Evolutionary conservation across 1,140 invertebrate genomes (phyloP).

Genomic region (Drosophila tropicalis): DNA sequence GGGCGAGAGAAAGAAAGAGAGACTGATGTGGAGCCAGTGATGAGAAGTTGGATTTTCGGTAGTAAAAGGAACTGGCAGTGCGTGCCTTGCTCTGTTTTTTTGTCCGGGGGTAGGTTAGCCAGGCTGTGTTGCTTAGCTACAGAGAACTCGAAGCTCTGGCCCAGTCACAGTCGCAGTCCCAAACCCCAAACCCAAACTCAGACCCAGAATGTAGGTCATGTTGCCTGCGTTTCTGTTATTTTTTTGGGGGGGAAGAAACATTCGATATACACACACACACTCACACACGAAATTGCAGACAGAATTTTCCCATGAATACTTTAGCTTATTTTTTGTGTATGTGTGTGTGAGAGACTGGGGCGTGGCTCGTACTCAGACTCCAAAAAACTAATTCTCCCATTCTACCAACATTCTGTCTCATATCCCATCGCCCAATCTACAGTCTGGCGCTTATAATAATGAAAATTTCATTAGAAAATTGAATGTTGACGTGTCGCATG

Average conservation of each 20-base stretch:
- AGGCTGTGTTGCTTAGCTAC: constrained; percentile 21
- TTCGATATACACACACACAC: constrained; percentile 13
- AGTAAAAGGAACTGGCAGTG: neutral
- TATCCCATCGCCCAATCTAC: constrained; percentile 4
- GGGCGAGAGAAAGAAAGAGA: neutral
- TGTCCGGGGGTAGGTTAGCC: neutral
- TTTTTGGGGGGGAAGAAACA: constrained; percentile 3
- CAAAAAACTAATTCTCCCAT: neutral
- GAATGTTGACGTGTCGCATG: constrained; percentile 79
- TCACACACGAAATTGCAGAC: neutral
- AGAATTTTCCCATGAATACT: constrained; percentile 13
- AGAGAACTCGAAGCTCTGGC: neutral
- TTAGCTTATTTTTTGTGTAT: neutral
- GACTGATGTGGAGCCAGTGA: constrained; percentile 1
- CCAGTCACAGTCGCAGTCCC: constrained; percentile 11
- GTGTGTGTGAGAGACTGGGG: neutral
- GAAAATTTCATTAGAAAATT: constrained; percentile 80
- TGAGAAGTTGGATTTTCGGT: constrained; percentile 7
- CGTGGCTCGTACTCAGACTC: constrained; percentile 13
- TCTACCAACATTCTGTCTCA: neutral
- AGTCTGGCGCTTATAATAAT: constrained; percentile 62
- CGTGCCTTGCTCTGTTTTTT: constrained; percentile 13
- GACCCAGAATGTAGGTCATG: constrained; percentile 22
- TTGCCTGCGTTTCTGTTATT: constrained; percentile 1
- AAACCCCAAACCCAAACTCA: constrained; percentile 3